A percentile compares a stretch with the other conserved stretches of the same genome.
Evolutionary conservation across 2,888 invertebrate genomes (phyloP).

Genomic region (Acleris laterana): DNA sequence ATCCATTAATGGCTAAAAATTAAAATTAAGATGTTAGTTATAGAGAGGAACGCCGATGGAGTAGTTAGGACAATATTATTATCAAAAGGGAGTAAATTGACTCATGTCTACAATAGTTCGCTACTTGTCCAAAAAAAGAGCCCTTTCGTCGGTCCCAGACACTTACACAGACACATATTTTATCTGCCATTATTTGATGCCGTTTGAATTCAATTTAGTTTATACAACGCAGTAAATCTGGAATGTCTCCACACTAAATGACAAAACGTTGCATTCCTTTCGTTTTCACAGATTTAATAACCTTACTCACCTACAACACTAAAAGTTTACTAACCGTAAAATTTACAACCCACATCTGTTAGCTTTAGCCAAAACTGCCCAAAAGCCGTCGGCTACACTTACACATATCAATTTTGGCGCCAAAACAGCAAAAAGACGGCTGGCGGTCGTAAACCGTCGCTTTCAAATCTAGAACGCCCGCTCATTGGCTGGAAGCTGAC

Average conservation of each 20-base stretch:
- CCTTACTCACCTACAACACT: slow-evolving; percentile 12
- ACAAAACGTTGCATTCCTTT: background rate
- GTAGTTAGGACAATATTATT: too few relatives aligned
- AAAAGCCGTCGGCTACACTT: slow-evolving; percentile 50
- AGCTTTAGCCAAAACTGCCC: slow-evolving; percentile 40
- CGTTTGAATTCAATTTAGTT: too few relatives aligned
- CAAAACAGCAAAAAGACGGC: slow-evolving; percentile 79
- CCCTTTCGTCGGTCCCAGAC: too few relatives aligned
- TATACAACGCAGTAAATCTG: too few relatives aligned
- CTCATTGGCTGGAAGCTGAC: slow-evolving; percentile 72
- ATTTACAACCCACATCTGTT: slow-evolving; percentile 34
- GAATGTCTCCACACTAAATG: too few relatives aligned
- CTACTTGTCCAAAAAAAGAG: slow-evolving; percentile 24
- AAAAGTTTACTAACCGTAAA: slow-evolving; percentile 11
- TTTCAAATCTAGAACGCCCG: slow-evolving; percentile 75
- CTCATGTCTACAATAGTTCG: slow-evolving; percentile 8
- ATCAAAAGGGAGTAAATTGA: too few relatives aligned
- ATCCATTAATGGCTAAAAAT: too few relatives aligned
- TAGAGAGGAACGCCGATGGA: too few relatives aligned
- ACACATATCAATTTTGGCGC: slow-evolving; percentile 80
- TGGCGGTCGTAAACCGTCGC: slow-evolving; percentile 79
- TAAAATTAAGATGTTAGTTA: too few relatives aligned
- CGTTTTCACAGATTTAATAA: slow-evolving; percentile 6
- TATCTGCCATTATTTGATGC: too few relatives aligned
- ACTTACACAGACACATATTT: too few relatives aligned